Evolutionary conservation across 2,797 vertebrate species (phyloP).

Genomic region (Gouania willdenowi): DNA sequence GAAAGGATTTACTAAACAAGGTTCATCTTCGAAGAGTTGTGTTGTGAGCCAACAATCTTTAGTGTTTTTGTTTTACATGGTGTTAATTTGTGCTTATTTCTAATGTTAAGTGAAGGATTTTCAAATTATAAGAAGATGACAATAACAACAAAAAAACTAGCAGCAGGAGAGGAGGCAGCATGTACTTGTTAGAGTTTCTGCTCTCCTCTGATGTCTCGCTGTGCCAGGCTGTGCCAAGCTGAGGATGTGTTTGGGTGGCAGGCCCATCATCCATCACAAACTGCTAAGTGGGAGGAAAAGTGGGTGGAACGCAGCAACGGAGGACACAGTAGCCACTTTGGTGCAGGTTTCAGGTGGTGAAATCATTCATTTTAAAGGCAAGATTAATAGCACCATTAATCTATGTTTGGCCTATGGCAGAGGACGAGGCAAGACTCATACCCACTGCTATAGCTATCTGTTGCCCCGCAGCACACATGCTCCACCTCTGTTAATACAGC

Average conservation of each 20-base stretch:
- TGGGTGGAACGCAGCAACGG: neutral
- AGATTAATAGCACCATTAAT: conserved; percentile 74
- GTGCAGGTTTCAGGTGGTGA: conserved; percentile 51
- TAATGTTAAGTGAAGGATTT: too few relatives aligned
- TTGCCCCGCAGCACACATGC: conserved; percentile 19
- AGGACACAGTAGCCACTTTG: conserved; percentile 26
- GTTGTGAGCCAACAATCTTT: too few relatives aligned
- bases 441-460: conserved; percentile 29
- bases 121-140: too few relatives aligned
- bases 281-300: conserved; percentile 17
- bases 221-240: conserved; percentile 31
- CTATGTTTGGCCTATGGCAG: conserved; percentile 53
- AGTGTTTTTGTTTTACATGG: too few relatives aligned
- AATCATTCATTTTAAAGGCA: conserved; percentile 69
- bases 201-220: conserved; percentile 16
- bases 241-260: conserved; percentile 42
- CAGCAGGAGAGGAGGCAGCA: neutral
- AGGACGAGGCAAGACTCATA: conserved; percentile 48
- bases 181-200: conserved; percentile 10
- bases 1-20: too few relatives aligned
- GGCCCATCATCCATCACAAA: conserved; percentile 37
- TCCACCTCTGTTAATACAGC: conserved; percentile 2
- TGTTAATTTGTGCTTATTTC: too few relatives aligned
- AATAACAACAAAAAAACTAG: neutral
- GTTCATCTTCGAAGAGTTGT: too few relatives aligned